These are phyloP conservation scores for Ciconia nigra DNA, from an alignment of 2,797 vertebrate species.

Conservation along the genomic window DNA sequence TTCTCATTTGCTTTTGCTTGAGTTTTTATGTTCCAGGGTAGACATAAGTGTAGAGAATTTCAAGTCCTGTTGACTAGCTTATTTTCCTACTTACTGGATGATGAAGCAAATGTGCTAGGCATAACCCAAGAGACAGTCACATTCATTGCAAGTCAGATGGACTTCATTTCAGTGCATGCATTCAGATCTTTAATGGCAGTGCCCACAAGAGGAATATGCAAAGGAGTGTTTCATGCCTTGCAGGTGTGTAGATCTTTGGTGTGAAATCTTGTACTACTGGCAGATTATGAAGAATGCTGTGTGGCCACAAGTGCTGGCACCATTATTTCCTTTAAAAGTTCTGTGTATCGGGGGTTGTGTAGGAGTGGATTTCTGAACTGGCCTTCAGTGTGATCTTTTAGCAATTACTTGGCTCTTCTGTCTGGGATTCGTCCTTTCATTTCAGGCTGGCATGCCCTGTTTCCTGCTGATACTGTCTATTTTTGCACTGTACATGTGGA, in stretches of 20 bases:
- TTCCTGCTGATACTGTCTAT: not conserved
- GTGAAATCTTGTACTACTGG: not conserved
- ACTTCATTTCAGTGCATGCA: not conserved
- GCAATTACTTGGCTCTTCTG: not conserved
- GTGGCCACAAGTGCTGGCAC: not conserved
- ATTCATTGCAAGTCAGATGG: not conserved
- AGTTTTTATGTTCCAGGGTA: not conserved
- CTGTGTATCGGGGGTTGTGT: not conserved
- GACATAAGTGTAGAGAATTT: not conserved
- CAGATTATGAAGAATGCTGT: not conserved
- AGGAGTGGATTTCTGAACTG: not conserved
- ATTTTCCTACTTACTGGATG: not conserved
- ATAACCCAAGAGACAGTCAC: not conserved
- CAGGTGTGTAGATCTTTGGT: not conserved
- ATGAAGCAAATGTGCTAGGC: not conserved
- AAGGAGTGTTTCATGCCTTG: not conserved
- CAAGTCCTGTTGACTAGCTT: not conserved
- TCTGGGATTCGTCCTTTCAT: not conserved
- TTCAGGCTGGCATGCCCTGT: not conserved
- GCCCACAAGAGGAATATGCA: not conserved
- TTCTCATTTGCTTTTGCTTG: not conserved
- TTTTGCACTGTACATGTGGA: not conserved
- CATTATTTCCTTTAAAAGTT: not conserved
- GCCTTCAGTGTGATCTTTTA: not conserved
- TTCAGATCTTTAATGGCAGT: not conserved